Evolutionary conservation across 2,888 invertebrate species (phyloP), one percentile per base, ranked within the genome.

Genomic region (Aricia artaxerxes): DNA sequence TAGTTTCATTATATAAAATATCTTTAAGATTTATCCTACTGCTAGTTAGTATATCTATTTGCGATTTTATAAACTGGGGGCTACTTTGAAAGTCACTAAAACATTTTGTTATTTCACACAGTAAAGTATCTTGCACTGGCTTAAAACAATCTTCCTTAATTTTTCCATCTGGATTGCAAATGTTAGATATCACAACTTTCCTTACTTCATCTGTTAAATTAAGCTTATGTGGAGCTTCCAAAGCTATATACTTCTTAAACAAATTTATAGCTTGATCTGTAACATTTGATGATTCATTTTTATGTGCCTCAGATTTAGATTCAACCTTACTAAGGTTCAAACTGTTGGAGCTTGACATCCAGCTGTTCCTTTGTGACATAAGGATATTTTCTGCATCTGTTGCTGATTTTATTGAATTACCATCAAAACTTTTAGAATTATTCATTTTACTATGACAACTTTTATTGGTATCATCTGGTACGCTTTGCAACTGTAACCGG

Each of bases 11-110:
- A 89, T 97, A 97, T 79, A 99, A 94, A 88, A 99, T 97, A 93
- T 99, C 99, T 84, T 96, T 96, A 78, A 99, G 95, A 80, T 95
- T 96, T 69, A 99, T 96, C 90, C 96, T 95, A 82, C 97, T 96
- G 89, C 96, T 96, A 7, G 98, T 98, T 83, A 98, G 95, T 81
- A 99, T 95, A 90, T 99, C 98, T 84, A 99, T 97, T 94, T 98
- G 98, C 94, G 98, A 97, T 93, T 98, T 98, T 87, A 97, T 97
- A 91, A 98, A 97, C 88, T 96, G 97, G 86, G 97, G 97, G 89
- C 98, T 98, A 85, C 96, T 95, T 83, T 97, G 91, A 92, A 98
- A 99, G 84, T 97, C 97, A 85, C 96, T 96, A 88, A 97, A 97
- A 93, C 97, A 97, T 91, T 95, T 95, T 85, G 98, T 96, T 89